Evolutionary conservation across 2,797 vertebrate species (phyloP).

Genomic region (Sebastolobus altivelis): DNA sequence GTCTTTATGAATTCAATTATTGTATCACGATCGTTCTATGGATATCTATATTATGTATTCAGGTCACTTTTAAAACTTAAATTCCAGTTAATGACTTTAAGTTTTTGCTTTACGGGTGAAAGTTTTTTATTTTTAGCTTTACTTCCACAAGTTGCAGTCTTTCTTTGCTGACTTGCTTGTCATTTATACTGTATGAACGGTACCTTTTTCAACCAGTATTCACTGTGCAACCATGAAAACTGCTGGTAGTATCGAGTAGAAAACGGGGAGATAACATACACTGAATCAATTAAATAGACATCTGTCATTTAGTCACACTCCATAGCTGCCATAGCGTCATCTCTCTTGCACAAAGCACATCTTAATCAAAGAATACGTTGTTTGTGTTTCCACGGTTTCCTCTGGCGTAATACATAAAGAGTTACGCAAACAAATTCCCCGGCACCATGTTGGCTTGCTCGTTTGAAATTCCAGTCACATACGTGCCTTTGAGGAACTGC

Average conservation of each 20-base stretch:
- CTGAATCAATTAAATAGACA: slow-evolving; percentile 20
- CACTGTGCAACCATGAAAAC: neutral
- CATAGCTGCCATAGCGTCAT: slow-evolving; percentile 2
- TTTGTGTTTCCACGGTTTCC: slow-evolving; percentile 35
- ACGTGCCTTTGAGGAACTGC: slow-evolving; percentile 67
- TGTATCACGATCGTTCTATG: neutral
- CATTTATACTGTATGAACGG: neutral
- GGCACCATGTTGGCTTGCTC: slow-evolving; percentile 24
- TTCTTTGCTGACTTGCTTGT: neutral
- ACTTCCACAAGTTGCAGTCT: neutral
- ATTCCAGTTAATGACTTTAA: neutral
- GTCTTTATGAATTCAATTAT: neutral
- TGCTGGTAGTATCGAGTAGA: neutral
- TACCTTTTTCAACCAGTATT: neutral
- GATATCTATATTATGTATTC: neutral
- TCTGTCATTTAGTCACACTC: slow-evolving; percentile 18
- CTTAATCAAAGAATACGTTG: slow-evolving; percentile 42
- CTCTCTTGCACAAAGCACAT: slow-evolving; percentile 17
- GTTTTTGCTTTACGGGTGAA: neutral
- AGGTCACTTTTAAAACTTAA: neutral
- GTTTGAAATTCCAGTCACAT: slow-evolving; percentile 72
- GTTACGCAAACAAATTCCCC: slow-evolving; percentile 43
- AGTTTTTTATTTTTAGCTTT: neutral
- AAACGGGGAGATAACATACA: neutral
- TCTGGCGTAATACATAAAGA: slow-evolving; percentile 24